phyloP scores from a whole-genome alignment of 2,888 invertebrate genomes.

The Pomacea canaliculata region DNA sequence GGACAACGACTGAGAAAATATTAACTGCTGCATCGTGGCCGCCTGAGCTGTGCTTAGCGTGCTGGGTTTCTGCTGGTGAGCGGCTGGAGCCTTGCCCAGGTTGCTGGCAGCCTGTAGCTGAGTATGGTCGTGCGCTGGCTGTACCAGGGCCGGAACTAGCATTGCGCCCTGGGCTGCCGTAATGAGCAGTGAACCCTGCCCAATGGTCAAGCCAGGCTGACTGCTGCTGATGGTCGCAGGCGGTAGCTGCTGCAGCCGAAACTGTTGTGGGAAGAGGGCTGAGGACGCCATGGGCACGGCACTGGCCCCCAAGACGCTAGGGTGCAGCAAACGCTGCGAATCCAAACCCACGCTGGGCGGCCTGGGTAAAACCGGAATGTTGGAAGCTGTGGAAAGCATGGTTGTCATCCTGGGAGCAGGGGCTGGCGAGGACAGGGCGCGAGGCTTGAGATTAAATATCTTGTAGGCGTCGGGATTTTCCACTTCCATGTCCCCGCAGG shows the following conservation, averaged over 20 bases:
- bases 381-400: not conserved
- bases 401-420: conserved; percentile 2
- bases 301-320: not conserved
- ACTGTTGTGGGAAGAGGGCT: conserved; percentile 22
- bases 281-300: conserved; percentile 19
- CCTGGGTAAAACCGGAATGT: not conserved
- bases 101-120: not conserved
- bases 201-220: not conserved
- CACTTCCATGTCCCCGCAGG: conserved; percentile 32
- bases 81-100: not conserved
- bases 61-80: conserved; percentile 3
- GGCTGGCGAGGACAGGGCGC: conserved; percentile 16
- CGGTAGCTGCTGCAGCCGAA: conserved; percentile 11
- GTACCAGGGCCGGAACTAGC: not conserved
- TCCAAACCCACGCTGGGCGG: not conserved
- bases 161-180: not conserved
- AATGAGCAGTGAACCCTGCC: conserved; percentile 7
- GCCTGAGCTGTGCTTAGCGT: not conserved
- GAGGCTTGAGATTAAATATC: conserved; percentile 57
- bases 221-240: not conserved
- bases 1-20: not conserved
- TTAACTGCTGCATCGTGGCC: not conserved
- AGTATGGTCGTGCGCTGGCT: not conserved
- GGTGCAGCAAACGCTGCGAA: not conserved
- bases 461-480: conserved; percentile 55